Evolutionary conservation across 64 coral and sea anemone genomes (phyloP), one percentile per base, ranked within the genome.

Genomic region (Hydrozoanthus tunicans): DNA sequence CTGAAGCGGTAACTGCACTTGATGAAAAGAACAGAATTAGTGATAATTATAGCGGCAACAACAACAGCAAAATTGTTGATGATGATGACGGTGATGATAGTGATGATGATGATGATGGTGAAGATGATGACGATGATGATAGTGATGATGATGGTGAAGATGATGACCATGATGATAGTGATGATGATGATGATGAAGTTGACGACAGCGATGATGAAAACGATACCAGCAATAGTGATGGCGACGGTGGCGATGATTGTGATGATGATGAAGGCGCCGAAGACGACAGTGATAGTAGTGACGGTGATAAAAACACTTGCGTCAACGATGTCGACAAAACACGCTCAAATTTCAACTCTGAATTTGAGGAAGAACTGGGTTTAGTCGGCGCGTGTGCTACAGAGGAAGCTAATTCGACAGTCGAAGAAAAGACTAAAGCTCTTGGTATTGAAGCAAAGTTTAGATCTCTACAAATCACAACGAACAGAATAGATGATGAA

Each of bases 361-460:
- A 13, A 74, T 11, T 11, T 74, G 3, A 51, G 7, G 6, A 74
- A 8, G 13, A 74, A 11, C 51, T 32, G 26, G 26, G 13, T 43
- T 43, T 6, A 3, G 71, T 3, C 26, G 10, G 3, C 15, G 14
- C 1, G 68, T 8, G 6, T 71, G 68, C 5, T 13, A 60, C 79
- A 43, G 56, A 27, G 14, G 79, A 20, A 56, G 58, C 5, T 53
- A 9, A 81, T 9, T 9, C 56, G 6, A 11, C 2, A 4, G 24
- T 0, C 24, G 20, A 25, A 24, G 14, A 59, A 3, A 80, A 80
- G 12, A 59, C n/a, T 59, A 58, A 81, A 5, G 32, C 79, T 9
- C 10, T 59, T 62, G 27, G 10, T 62, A 59, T 81, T 23, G 79
- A 81, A 60, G 79, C 23, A 11, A 81, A 81, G 26, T 25, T 81